Evolutionary conservation across 2,113 vertebrate species (phyloP).

Genomic region (Lethenteron camtschaticum): DNA sequence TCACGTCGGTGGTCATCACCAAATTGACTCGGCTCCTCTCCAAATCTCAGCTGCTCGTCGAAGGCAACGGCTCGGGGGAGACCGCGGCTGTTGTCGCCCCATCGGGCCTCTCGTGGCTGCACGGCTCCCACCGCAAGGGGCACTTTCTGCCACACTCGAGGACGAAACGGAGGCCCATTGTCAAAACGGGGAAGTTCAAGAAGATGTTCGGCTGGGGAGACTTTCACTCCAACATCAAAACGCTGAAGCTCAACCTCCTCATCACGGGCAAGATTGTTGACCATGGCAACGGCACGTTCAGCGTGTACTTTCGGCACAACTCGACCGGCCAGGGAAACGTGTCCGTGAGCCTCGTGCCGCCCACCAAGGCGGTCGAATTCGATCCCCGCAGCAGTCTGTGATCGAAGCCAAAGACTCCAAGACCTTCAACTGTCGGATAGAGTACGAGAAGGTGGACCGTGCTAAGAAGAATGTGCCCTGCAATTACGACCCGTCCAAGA

Average conservation of each 20-base stretch:
- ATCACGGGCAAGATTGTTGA: constrained; percentile 98
- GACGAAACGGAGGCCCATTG: constrained; percentile 93
- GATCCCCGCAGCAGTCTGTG: constrained; percentile 68
- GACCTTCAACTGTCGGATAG: constrained; percentile 94
- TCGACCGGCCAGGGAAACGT: constrained; percentile 87
- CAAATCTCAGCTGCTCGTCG: too few species aligned
- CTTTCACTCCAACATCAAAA: constrained; percentile 99
- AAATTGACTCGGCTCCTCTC: too few species aligned
- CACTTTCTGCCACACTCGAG: constrained; percentile 12
- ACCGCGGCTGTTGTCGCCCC: too few species aligned
- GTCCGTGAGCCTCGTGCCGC: constrained; percentile 86
- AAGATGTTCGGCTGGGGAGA: constrained; percentile 99
- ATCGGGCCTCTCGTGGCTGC: too few species aligned
- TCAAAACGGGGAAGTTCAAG: constrained; percentile 98
- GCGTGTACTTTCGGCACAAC: constrained; percentile 95
- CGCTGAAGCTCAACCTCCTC: constrained; percentile 88
- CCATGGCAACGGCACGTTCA: constrained; percentile 93
- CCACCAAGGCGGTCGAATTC: constrained; percentile 92
- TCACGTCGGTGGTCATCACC: too few species aligned
- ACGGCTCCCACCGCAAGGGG: too few species aligned
- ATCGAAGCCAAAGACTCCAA: constrained; percentile 91
- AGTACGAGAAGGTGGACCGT: constrained; percentile 93
- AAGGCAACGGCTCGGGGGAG: too few species aligned
- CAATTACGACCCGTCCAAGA: constrained; percentile 62
- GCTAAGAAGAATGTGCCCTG: constrained; percentile 91